Base-by-base conservation (phyloP, 1,140 invertebrate species). In the Thaumatotibia leucotreta region DNA sequence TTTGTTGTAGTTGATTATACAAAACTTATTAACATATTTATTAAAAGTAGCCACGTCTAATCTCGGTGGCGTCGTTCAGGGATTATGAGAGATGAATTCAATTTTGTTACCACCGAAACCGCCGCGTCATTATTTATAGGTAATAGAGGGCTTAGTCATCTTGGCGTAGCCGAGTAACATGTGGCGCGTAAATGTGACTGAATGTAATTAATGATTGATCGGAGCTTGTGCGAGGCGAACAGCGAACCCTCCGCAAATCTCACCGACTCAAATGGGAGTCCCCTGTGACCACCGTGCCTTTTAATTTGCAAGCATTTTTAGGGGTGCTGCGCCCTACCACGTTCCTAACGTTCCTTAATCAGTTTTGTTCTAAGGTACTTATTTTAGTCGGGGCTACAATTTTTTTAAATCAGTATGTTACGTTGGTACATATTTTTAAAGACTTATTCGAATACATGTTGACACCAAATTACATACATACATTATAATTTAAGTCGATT, bases 181-280 rank as follows among this genome's bases (percentile, higher is more conserved):
- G 84, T 90, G 88, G 84, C 76, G 75, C 72, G 76, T 85, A 85
- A 88, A 85, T 87, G 83, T 83, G 80, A 80, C 79, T 80, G 84
- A 87, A 86, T 80, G 80, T 88, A 88, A 90, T 90, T 90, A 90
- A 88, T 86, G 83, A 86, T 88, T 82, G 86, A 90, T 90, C 86
- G 78, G 80, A 81, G 76, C 76, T 77, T 79, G 76, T 82, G 23
- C 14, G 45, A 35, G 20, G 20, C 71, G 69, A 68, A 45, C 68
- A 31, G 61, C 66, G 72, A 73, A 80, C 77, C 85, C 84, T 80
- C 74, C 69, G 75, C 79, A 83, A 89, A 89, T 89, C 84, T 86
- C 82, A 76, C 82, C 79, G 72, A 79, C 73, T 70, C 77, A 82
- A 84, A 84, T 81, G 76, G 73, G 67, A 79, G 73, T 79, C 84